Base-by-base conservation (phyloP, 2,888 invertebrate species). In the Sinotaia quadrata region DNA sequence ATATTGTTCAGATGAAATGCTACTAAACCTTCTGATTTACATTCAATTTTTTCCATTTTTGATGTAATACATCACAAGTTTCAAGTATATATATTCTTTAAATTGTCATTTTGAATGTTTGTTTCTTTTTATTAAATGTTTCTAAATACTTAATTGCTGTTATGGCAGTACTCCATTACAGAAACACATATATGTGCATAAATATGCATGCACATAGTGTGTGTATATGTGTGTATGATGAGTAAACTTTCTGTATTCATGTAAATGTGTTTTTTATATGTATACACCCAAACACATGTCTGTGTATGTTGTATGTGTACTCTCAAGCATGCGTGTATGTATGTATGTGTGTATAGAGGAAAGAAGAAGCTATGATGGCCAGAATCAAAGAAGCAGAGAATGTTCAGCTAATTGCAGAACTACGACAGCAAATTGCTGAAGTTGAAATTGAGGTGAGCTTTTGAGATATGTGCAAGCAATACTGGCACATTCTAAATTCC, bases 321-420 rank as follows among this genome's bases (percentile, higher is more conserved):
- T n/a, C n/a, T 41, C n/a, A 41, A 41, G 3, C n/a, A 41, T 41
- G 15, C n/a, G 41, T 21, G 10, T 61, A 33, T 41, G 21, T 34
- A 29, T 44, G 24, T 51, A 2, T 67, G 18, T 54, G 33, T 58
- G 73, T 75, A 4, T 82, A 91, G 91, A 92, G 92, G 83, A 95
- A 96, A 88, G 97, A 97, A 84, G 96, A 97, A 81, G 91, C 93
- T 33, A 95, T 97, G 95, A 94, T 95, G 91, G 94, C 95, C 0
- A 92, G 95, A 82, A 96, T 98, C 74, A 92, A 95, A 78, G 97
- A 97, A 84, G 95, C 97, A 69, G 98, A 98, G 87, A 95, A 95
- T 84, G 94, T 96, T 69, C 97, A 98, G 89, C 92, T 93, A 71
- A 93, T 98, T 72, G 97, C 97, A 3, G 97, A 97, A 88, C 91